Percentiles rank a stretch among this genome's conserved stretches.
Evolutionary conservation across 2,113 vertebrate species (phyloP).

Genomic region (Fregetta grallaria): DNA sequence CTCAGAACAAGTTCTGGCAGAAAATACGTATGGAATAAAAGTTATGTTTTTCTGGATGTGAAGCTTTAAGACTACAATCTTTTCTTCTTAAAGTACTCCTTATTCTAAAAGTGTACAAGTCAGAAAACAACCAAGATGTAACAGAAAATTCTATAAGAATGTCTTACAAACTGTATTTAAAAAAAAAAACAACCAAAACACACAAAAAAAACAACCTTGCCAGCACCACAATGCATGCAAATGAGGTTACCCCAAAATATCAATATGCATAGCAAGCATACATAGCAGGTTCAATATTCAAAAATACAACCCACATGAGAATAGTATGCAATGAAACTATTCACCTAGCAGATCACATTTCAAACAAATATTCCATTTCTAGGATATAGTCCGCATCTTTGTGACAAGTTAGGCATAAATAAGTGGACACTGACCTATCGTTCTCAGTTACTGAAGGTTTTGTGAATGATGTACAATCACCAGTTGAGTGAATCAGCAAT

Average conservation of each 20-base stretch:
- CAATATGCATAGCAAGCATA: not conserved
- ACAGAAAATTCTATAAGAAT: not conserved
- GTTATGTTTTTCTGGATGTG: not conserved
- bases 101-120: not conserved
- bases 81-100: not conserved
- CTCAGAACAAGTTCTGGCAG: not conserved
- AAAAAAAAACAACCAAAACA: not conserved
- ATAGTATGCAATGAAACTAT: not conserved
- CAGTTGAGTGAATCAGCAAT: slow-evolving; percentile 31
- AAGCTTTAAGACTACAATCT: not conserved
- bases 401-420: not conserved
- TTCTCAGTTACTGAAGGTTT: not conserved
- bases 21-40: not conserved
- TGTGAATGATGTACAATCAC: not conserved
- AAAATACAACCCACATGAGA: not conserved
- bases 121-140: not conserved
- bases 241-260: not conserved
- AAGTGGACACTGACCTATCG: slow-evolving; percentile 2
- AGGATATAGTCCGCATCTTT: not conserved
- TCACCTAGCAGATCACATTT: not conserved
- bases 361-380: not conserved
- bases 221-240: not conserved
- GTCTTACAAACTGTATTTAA: not conserved
- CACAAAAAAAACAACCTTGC: not conserved
- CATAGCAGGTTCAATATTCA: not conserved